Conservation (phyloP, 1,140 invertebrate genomes). For the Eriocheir sinensis region DNA sequence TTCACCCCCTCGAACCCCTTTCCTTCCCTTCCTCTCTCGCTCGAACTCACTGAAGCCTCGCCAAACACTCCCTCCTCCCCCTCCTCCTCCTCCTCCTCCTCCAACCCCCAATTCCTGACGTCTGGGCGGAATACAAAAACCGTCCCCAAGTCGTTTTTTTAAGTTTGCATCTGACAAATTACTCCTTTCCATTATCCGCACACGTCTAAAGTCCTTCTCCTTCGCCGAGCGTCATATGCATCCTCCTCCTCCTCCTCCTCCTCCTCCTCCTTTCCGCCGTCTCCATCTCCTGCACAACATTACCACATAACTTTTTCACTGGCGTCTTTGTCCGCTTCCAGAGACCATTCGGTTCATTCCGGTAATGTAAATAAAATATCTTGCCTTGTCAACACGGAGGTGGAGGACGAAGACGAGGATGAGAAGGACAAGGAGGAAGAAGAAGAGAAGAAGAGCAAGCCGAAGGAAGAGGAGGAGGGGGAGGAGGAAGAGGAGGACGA, state of each 20-base stretch:
- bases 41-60: neutral
- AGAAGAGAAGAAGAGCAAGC: too few species aligned
- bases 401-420: too few species aligned
- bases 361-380: slow-evolving; percentile 18
- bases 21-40: neutral
- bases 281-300: slow-evolving; percentile 2
- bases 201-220: neutral
- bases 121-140: neutral
- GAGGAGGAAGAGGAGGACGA: too few species aligned
- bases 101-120: neutral
- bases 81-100: too few species aligned
- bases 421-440: too few species aligned
- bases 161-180: neutral
- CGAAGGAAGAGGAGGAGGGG: too few species aligned
- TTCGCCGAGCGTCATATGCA: neutral
- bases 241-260: neutral
- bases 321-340: neutral
- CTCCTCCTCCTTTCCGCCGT: neutral
- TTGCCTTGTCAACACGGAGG: neutral
- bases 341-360: slow-evolving; percentile 21
- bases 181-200: neutral
- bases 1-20: neutral
- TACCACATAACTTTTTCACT: slow-evolving; percentile 25
- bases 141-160: neutral
- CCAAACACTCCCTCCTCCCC: too few species aligned